These are phyloP conservation scores for Drosophila parabipectinata DNA, from an alignment of 1,140 invertebrate species.

Conservation along the genomic window DNA sequence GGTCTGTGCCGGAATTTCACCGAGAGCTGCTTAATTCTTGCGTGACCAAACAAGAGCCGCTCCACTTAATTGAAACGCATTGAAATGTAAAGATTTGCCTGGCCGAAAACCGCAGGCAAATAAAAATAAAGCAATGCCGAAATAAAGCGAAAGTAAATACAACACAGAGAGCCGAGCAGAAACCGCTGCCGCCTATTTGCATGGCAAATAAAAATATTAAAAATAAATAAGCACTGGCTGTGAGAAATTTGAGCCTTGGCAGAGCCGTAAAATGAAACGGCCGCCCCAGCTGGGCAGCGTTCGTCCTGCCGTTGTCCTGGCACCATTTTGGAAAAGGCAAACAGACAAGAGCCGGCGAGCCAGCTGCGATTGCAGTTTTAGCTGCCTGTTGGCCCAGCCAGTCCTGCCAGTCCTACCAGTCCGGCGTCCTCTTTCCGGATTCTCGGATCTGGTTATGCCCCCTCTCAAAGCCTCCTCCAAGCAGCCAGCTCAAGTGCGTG, in stretches of 20 bases:
- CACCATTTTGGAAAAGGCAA: conserved; percentile 9
- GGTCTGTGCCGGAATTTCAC: conserved; percentile 5
- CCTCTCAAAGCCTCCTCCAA: background rate
- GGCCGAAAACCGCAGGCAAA: conserved; percentile 53
- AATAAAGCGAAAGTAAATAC: conserved; percentile 29
- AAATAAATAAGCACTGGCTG: conserved; percentile 66
- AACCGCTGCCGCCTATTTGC: conserved; percentile 54
- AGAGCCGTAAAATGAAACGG: conserved; percentile 4
- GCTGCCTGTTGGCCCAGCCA: conserved; percentile 38
- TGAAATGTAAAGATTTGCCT: conserved; percentile 63
- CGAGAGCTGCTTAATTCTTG: conserved; percentile 33
- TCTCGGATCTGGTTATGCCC: background rate
- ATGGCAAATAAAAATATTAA: conserved; percentile 74
- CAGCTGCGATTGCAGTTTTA: conserved; percentile 76
- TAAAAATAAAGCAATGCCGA: conserved; percentile 53
- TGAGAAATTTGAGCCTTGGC: conserved; percentile 48
- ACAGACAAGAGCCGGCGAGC: conserved; percentile 27
- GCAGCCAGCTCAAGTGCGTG: conserved; percentile 62
- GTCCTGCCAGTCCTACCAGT: conserved; percentile 15
- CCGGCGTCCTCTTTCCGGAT: background rate
- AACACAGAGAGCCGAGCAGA: background rate
- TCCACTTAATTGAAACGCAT: conserved; percentile 72
- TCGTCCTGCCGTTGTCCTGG: background rate
- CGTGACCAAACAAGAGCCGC: conserved; percentile 38
- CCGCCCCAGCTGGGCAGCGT: conserved; percentile 23